A percentile compares a stretch with the other conserved stretches of the same genome.
Conservation (phyloP, 2,888 invertebrate species). For the Gryllus longicercus region DNA sequence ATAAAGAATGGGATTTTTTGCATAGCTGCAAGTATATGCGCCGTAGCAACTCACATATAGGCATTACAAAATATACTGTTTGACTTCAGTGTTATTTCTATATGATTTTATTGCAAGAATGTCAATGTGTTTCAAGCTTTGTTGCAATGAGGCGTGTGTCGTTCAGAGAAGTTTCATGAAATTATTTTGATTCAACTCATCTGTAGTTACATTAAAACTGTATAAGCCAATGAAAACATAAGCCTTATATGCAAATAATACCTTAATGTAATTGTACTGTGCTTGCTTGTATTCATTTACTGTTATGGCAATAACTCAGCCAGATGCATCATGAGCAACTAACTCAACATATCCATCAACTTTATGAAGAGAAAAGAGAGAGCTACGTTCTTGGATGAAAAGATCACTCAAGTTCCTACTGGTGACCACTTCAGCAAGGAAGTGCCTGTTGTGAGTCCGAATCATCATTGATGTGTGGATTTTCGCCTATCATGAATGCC, state of each 20-base stretch:
- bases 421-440: not conserved
- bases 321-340: slow-evolving; percentile 11
- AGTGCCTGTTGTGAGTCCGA: not conserved
- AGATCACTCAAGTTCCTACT: not conserved
- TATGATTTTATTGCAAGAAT: slow-evolving; percentile 11
- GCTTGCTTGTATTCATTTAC: not conserved
- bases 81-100: not conserved
- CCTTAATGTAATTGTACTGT: slow-evolving; percentile 2
- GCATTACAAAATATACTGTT: not conserved
- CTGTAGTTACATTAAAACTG: not conserved
- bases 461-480: slow-evolving; percentile 17
- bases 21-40: slow-evolving; percentile 20
- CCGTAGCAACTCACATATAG: slow-evolving; percentile 21
- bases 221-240: not conserved
- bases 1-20: slow-evolving; percentile 18
- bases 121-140: slow-evolving; percentile 3
- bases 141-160: not conserved
- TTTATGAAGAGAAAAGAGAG: not conserved
- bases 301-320: slow-evolving; percentile 3
- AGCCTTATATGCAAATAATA: slow-evolving; percentile 11
- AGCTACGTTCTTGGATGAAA: slow-evolving; percentile 7
- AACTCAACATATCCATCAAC: slow-evolving; percentile 10
- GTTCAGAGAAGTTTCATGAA: not conserved
- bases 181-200: not conserved
- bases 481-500: not conserved